Evolutionary conservation across 2,113 vertebrate species (phyloP), one percentile per base, ranked within the genome.

Genomic region (Chlorodrepanis virens): DNA sequence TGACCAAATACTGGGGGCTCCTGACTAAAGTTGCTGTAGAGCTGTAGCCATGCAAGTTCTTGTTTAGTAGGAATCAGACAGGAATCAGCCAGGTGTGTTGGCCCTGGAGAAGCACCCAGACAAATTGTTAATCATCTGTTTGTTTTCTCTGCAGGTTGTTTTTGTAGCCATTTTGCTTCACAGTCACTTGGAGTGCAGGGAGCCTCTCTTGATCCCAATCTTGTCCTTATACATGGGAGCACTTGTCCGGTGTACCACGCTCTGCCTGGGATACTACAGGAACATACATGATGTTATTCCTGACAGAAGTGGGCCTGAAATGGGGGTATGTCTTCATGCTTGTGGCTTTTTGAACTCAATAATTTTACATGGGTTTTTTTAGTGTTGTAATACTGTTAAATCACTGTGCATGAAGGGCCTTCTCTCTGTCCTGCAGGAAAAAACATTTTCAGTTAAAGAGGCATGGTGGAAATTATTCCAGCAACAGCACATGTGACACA

Each of bases 151-250:
- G 40, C 93, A 99, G 99, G 99, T 99, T 54, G 98, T 99, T 89
- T 99, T 99, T 49, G 99, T 99, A 96, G 98, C 99, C 97, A 99
- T 99, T 91, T 97, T 99, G 92, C 99, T 99, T 77, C 99, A 99
- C 96, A 99, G 99, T 95, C 99, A 99, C 96, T 97, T 99, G 97
- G 98, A 99, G 59, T 99, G 99, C 90, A 97, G 98, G 82, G 99
- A 99, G 94, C 99, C 99, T 5, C 97, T 99, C 56, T 98, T 99
- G 70, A 99, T 99, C 96, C 99, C 99, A 2, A 99, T 99, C 95
- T 97, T 99, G 23, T 99, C 99, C n/a, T 97, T 99, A 71, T 99
- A 99, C 83, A 99, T 99, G 99, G 99, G 99, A 29, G 99, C 99
- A 6, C 97, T 99, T 45, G 99, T 99, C 57, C 99, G 99, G 60